A percentile compares a stretch with the other conserved stretches of the same genome.
These are phyloP conservation scores for Halcyon badia DNA, from an alignment of 2,797 vertebrate genomes.

Conservation along the genomic window DNA sequence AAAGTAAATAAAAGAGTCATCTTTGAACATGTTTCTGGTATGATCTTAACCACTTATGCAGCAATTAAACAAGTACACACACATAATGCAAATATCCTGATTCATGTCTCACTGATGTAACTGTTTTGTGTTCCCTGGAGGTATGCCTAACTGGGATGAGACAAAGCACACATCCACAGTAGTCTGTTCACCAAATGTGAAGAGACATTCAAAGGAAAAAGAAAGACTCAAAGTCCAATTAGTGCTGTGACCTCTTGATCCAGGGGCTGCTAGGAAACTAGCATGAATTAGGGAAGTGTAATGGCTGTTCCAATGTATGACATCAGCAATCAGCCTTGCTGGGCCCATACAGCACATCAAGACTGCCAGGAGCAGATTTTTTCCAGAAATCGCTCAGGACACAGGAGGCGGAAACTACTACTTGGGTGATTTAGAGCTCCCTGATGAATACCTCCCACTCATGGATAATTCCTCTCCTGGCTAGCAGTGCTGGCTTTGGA, in stretches of 20 bases:
- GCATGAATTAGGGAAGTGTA: background rate
- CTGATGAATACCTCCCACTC: background rate
- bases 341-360: accelerated
- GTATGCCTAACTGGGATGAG: background rate
- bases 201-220: background rate
- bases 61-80: constrained; percentile 16
- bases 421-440: background rate
- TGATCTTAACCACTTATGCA: constrained; percentile 29
- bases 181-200: background rate
- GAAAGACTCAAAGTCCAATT: background rate
- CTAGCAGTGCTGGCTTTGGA: background rate
- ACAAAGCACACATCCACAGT: background rate
- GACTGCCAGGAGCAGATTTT: background rate
- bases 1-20: constrained; percentile 46
- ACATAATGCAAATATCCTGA: background rate
- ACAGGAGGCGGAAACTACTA: background rate
- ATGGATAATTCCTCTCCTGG: background rate
- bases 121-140: background rate
- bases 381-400: background rate
- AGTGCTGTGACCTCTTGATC: background rate
- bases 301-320: background rate
- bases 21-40: background rate
- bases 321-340: background rate
- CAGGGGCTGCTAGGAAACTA: background rate
- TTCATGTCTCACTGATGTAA: background rate